A percentile compares a stretch with the other conserved stretches of the same genome.
phyloP scores from a whole-genome alignment of 2,888 invertebrate species.

The Temnothorax unifasciatus region DNA sequence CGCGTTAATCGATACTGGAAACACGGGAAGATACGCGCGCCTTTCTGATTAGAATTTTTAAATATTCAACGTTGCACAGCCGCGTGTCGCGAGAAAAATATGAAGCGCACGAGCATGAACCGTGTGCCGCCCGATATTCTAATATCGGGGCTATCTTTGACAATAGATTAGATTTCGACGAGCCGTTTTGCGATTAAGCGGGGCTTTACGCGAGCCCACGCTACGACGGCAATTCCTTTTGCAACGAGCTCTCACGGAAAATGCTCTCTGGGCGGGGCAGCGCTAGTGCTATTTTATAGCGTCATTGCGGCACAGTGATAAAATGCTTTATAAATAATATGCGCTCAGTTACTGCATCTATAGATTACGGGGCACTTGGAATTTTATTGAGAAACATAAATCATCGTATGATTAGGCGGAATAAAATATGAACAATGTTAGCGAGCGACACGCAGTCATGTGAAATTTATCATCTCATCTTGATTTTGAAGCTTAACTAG shows the following conservation, averaged over 20 bases:
- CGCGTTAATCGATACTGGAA: conserved; percentile 65
- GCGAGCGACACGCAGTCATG: neutral
- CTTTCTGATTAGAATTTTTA: conserved; percentile 73
- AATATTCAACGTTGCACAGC: conserved; percentile 71
- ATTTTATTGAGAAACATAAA: conserved; percentile 37
- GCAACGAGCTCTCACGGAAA: conserved; percentile 37
- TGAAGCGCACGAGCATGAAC: conserved; percentile 13
- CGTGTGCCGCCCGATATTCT: conserved; percentile 50
- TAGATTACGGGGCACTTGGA: conserved; percentile 9
- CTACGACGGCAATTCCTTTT: conserved; percentile 39
- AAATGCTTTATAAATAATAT: conserved; percentile 52
- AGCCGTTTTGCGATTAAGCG: conserved; percentile 41
- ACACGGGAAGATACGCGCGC: conserved; percentile 58
- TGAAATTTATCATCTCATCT: conserved; percentile 2
- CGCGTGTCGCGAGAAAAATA: conserved; percentile 53
- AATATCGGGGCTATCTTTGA: conserved; percentile 67
- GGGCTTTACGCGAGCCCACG: neutral
- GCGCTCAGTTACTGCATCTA: conserved; percentile 8
- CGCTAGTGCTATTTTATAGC: conserved; percentile 25
- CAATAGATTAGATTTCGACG: conserved; percentile 64
- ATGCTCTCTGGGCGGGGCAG: conserved; percentile 14
- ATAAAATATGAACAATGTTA: neutral
- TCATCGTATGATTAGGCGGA: conserved; percentile 32
- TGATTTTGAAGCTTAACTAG: neutral
- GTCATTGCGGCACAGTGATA: conserved; percentile 43